Base-by-base conservation (phyloP, 2,113 vertebrate genomes). In the Alectura lathami region DNA sequence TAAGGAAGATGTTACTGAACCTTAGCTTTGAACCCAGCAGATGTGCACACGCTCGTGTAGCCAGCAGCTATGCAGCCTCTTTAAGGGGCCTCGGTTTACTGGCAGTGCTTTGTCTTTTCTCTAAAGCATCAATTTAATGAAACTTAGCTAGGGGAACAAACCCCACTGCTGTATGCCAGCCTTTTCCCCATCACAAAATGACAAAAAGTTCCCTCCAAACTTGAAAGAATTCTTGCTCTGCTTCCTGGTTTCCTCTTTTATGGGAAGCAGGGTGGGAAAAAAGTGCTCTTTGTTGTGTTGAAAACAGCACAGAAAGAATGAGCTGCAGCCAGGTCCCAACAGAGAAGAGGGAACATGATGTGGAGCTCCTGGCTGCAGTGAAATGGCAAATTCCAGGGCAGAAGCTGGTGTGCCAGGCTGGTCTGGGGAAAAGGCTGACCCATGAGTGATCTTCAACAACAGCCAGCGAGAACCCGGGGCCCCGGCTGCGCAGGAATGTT, bases 381-480 rank as follows among this genome's bases (percentile, higher is more conserved):
- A 95, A 93, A 95, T 87, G 91, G 86, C 81, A 93, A 91, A 95
- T 95, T 89, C 73, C 81, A 89, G 56, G 0, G 2, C 29, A 7
- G 81, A 63, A 93, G 78, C 84, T 0, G 7, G 77, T 29, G 79
- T 94, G 81, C 91, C 93, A 76, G 83, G 47, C 51, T 14, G 57
- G 89, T 17, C 21, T 2, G 8, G 34, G 84, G 83, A 47, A 53
- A 72, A 77, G 6, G 4, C 38, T 0, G 0, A 83, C 18, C 53
- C 0, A 0, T 13, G 83, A 86, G 8, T 1, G 23, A 27, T 27
- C 38, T 0, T 2, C 27, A n/a, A 17, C 51, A 14, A 6, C 30
- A 32, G 40, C 20, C 48, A 4, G 90, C 0, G 8, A 3, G 32
- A 14, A 63, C 8, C 29, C 9, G 2, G 63, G 43, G 53, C 2